phyloP scores from a whole-genome alignment of 2,888 invertebrate genomes.

The Sialis fuliginosa region DNA sequence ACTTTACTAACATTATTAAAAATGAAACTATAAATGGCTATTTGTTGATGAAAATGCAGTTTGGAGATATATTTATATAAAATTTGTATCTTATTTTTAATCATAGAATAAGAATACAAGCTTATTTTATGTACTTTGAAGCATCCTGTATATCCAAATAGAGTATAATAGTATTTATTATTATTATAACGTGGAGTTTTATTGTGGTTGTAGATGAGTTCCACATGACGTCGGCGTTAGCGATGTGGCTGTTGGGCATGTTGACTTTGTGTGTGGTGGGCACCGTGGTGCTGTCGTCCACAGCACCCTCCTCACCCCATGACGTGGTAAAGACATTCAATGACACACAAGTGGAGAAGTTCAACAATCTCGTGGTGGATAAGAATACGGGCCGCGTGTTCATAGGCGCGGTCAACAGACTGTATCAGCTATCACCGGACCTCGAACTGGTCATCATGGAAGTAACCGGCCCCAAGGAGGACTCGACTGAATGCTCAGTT shows the following conservation, averaged over 20 bases:
- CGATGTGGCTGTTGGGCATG: not conserved
- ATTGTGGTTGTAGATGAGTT: no score
- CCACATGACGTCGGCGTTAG: no score
- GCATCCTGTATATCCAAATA: no score
- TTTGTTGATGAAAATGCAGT: no score
- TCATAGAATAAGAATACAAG: no score
- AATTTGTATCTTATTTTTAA: no score
- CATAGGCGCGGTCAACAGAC: constrained; percentile 80
- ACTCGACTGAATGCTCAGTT: constrained; percentile 77
- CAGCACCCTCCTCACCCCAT: constrained; percentile 25
- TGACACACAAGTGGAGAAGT: constrained; percentile 41
- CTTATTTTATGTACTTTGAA: no score
- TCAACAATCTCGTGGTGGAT: constrained; percentile 84
- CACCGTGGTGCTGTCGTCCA: not conserved
- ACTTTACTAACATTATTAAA: no score
- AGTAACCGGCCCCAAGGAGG: constrained; percentile 72
- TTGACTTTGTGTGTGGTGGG: not conserved
- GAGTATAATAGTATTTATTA: no score
- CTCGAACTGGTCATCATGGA: constrained; percentile 61
- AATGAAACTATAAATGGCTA: no score
- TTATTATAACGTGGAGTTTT: no score
- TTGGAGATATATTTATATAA: no score
- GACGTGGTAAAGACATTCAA: constrained; percentile 52
- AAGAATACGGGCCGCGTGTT: constrained; percentile 77
- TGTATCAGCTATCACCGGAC: constrained; percentile 82